Base-by-base conservation (phyloP, 2,113 vertebrate genomes). In the Haemorhous mexicanus region DNA sequence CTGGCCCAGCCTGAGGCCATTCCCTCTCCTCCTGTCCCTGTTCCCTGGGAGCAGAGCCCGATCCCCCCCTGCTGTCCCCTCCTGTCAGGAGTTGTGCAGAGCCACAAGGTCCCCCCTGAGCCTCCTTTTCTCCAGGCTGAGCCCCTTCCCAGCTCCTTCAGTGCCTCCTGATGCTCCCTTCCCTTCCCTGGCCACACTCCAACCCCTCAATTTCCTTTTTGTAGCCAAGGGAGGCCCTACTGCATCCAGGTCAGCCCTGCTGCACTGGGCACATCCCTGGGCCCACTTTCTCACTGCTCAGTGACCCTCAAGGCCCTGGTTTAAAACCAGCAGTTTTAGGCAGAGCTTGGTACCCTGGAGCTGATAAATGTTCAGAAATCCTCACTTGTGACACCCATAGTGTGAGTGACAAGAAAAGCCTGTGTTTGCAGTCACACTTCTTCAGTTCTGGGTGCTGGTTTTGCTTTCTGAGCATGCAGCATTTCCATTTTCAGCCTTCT, bases 91-190 rank as follows among this genome's bases (percentile, higher is more conserved):
- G 4, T 1, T 64, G 58, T 64, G 59, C 55, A 88, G 59, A 88
- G 76, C 33, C 73, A 64, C 10, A 49, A 3, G 67, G 50, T 0
- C 18, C 15, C 55, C 11, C 44, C 43, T 58, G 76, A 74, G 37
- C 22, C 55, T n/a, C 77, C 44, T 74, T n/a, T 74, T 0, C 77
- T 67, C 44, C 53, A 67, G 77, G 19, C 44, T 82, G 33, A 74
- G 52, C 37, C 53, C 86, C 33, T 67, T 14, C 4, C 67, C 77
- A 66, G 67, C 67, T 73, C 67, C 43, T 35, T 58, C 77, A 59
- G 44, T 59, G 0, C 0, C 52, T 59, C 27, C 59, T 44, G 61
- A 2, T 0, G 68, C 68, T 74, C 28, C 16, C 11, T 0, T 2
- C 19, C 52, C 16, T 17, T 5, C 39, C 5, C 69, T 82, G 28